Evolutionary conservation across 1,140 invertebrate genomes (phyloP), one percentile per base, ranked within the genome.

Genomic region (Drosophila quadrilineata): DNA sequence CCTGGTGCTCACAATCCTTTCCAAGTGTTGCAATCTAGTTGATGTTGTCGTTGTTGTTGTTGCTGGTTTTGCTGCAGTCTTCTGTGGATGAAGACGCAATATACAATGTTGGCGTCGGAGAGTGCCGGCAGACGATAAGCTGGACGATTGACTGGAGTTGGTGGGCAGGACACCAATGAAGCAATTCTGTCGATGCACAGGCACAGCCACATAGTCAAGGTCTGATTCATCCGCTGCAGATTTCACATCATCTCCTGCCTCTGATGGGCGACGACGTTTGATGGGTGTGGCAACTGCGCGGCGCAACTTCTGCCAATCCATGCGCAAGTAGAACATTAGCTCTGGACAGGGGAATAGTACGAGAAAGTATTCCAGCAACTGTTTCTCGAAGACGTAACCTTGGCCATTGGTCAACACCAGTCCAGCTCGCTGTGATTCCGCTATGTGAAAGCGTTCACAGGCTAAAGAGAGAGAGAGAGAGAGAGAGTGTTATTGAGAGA

Each of bases 171-270:
- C 56, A 19, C 87, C 87, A 0, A 88, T 36, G 16, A 88, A 88
- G 33, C 87, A 88, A 29, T 88, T 88, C 36, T 88, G 87, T 3
- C 87, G 71, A 54, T 60, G 63, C 6, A 88, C 87, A 2, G 87
- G 69, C 19, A 76, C 80, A 2, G 75, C 79, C 17, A 46, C 50
- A 41, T 87, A 75, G 3, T 85, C 70, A 24, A 19, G 19, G 26
- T 9, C 4, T 50, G 26, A 31, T 9, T 3, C 28, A 16, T 29
- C 45, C 8, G 26, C 4, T 16, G 19, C 12, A 8, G 3, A 14
- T 6, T 52, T 1, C 5, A 9, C 5, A 2, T 50, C 41, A 12
- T 36, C 2, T 0, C 21, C 2, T n/a, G 46, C 29, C 0, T 57
- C 71, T 2, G 43, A 4, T 0, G 41, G 29, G 6, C 74, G 63